phyloP scores from a whole-genome alignment of 1,140 invertebrate genomes.

The Carposina sasakii region DNA sequence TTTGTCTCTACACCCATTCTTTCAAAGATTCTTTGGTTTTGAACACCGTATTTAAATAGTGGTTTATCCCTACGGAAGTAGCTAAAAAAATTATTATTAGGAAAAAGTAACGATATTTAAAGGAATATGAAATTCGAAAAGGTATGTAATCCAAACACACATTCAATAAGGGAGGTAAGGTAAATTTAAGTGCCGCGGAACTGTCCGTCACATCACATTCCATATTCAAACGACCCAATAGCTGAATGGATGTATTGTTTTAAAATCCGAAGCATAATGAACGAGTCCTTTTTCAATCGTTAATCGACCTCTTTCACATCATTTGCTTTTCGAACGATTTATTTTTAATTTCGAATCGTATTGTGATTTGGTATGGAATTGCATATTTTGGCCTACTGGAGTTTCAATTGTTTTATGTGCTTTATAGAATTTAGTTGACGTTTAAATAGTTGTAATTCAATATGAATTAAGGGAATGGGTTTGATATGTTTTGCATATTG shows the following conservation, averaged over 20 bases:
- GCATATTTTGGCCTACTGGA: slow-evolving; percentile 28
- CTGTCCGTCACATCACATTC: slow-evolving; percentile 60
- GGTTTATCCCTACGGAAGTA: no score
- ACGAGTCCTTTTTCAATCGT: slow-evolving; percentile 48
- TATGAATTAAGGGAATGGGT: slow-evolving; percentile 62
- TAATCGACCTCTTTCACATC: slow-evolving; percentile 62
- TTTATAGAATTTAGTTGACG: no score
- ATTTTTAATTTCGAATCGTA: slow-evolving; percentile 31
- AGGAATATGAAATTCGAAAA: no score
- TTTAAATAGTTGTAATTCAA: slow-evolving; percentile 59
- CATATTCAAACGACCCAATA: slow-evolving; percentile 50
- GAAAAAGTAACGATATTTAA: no score
- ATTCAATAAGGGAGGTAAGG: no score
- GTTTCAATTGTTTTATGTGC: slow-evolving; percentile 46
- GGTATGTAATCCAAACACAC: no score
- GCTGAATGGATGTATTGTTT: slow-evolving; percentile 62
- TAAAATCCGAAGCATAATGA: slow-evolving; percentile 57
- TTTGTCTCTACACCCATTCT: no score
- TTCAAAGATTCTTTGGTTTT: no score
- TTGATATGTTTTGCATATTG: slow-evolving; percentile 22
- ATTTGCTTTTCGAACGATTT: slow-evolving; percentile 42
- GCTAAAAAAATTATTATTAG: no score
- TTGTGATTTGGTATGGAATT: slow-evolving; percentile 29
- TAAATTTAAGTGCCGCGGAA: slow-evolving; percentile 31
- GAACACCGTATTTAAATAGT: no score